Conservation (phyloP, 2,888 invertebrate genomes). For the Vandiemenella viatica region DNA sequence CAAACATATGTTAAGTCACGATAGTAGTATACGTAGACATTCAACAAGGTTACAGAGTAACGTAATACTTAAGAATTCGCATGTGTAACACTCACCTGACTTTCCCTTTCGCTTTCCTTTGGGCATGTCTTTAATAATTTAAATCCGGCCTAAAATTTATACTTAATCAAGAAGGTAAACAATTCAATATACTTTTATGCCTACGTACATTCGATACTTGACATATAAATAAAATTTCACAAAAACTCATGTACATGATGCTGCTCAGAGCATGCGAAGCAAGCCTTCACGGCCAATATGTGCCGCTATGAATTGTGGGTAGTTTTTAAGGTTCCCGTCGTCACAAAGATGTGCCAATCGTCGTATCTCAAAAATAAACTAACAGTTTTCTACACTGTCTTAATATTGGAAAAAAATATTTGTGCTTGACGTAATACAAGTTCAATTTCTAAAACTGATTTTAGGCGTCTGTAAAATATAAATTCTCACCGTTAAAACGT, state of each 20-base stretch:
- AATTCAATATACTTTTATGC: conserved; percentile 56
- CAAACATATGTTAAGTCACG: too few relatives aligned
- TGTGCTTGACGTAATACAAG: too few relatives aligned
- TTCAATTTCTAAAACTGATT: too few relatives aligned
- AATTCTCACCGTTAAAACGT: too few relatives aligned
- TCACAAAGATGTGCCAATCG: too few relatives aligned
- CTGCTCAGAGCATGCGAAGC: conserved; percentile 13
- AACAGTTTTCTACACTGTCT: too few relatives aligned
- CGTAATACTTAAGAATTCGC: too few relatives aligned
- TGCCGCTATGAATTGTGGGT: not conserved
- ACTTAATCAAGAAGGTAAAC: conserved; percentile 67
- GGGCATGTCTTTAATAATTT: conserved; percentile 42
- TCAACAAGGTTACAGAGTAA: too few relatives aligned
- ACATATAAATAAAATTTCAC: conserved; percentile 51
- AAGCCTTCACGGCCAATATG: conserved; percentile 3
- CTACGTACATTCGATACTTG: conserved; percentile 52
- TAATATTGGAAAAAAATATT: too few relatives aligned
- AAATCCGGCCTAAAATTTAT: conserved; percentile 39
- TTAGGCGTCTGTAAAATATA: too few relatives aligned
- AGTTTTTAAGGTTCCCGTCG: too few relatives aligned
- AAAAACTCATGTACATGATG: conserved; percentile 63
- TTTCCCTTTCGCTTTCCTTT: conserved; percentile 63
- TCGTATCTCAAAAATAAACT: too few relatives aligned
- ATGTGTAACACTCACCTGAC: conserved; percentile 39
- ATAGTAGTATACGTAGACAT: not conserved